Evolutionary conservation across 2,113 vertebrate species (phyloP).

Genomic region (Pachycephala philippinensis): DNA sequence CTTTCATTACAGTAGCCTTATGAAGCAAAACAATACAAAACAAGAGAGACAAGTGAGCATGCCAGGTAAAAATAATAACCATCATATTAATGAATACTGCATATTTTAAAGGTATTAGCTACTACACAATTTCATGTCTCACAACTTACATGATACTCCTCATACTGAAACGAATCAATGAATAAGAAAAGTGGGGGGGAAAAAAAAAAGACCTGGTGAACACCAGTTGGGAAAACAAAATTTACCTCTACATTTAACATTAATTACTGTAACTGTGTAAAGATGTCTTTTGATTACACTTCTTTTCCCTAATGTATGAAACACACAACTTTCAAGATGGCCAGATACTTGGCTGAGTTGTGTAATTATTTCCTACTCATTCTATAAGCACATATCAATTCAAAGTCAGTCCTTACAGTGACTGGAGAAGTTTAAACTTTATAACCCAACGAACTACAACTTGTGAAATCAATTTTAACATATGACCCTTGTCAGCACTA

Average conservation of each 20-base stretch:
- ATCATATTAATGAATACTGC: not conserved
- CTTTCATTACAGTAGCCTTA: not conserved
- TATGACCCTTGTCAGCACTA: not conserved
- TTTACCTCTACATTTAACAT: not conserved
- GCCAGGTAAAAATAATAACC: not conserved
- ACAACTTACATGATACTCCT: conserved; percentile 25
- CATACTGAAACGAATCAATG: conserved; percentile 30
- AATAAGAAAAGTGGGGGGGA: not conserved
- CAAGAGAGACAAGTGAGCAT: not conserved
- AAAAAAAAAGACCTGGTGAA: not conserved
- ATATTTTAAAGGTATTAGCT: not conserved
- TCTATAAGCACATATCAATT: not conserved
- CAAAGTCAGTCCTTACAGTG: not conserved
- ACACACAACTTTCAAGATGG: not conserved
- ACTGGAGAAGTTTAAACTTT: not conserved
- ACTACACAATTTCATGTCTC: not conserved
- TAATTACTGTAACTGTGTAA: not conserved
- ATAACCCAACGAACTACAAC: not conserved
- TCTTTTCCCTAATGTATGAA: not conserved
- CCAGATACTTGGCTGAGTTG: not conserved
- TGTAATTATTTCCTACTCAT: not conserved
- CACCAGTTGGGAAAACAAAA: not conserved
- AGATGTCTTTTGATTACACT: not conserved
- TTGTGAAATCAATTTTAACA: not conserved
- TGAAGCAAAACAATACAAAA: not conserved